Evolutionary conservation across 2,113 vertebrate species (phyloP).

Genomic region (Sminthopsis crassicaudata): DNA sequence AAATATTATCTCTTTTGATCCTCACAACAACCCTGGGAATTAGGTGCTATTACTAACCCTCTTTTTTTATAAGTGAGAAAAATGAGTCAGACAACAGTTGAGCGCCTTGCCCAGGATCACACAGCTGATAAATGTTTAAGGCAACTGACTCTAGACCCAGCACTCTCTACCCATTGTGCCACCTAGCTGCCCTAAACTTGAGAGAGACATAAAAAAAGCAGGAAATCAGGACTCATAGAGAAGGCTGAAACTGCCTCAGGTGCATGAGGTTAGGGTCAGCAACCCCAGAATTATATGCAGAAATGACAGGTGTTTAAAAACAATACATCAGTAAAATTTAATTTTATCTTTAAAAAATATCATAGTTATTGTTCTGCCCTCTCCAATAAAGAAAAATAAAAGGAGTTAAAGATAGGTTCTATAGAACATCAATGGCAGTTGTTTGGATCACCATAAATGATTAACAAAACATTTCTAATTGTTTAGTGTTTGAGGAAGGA

Average conservation of each 20-base stretch:
- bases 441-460: constrained; percentile 5
- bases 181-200: background rate
- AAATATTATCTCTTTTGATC: background rate
- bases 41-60: background rate
- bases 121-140: background rate
- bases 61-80: background rate
- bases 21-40: background rate
- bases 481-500: background rate
- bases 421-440: constrained; percentile 6
- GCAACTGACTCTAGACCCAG: background rate
- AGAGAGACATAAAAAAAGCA: background rate
- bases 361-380: background rate
- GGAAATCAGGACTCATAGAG: background rate
- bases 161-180: background rate
- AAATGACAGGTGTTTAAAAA: background rate
- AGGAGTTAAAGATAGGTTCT: constrained; percentile 19
- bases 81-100: background rate
- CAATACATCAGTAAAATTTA: background rate
- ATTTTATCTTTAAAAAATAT: background rate
- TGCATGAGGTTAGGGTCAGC: too few relatives aligned
- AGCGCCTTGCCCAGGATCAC: background rate
- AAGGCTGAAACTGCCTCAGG: too few relatives aligned
- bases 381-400: background rate
- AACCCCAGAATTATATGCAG: background rate
- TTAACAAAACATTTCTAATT: constrained; percentile 19